These are phyloP conservation scores for Drosophila lacicola DNA, from an alignment of 2,888 invertebrate species.

Conservation along the genomic window DNA sequence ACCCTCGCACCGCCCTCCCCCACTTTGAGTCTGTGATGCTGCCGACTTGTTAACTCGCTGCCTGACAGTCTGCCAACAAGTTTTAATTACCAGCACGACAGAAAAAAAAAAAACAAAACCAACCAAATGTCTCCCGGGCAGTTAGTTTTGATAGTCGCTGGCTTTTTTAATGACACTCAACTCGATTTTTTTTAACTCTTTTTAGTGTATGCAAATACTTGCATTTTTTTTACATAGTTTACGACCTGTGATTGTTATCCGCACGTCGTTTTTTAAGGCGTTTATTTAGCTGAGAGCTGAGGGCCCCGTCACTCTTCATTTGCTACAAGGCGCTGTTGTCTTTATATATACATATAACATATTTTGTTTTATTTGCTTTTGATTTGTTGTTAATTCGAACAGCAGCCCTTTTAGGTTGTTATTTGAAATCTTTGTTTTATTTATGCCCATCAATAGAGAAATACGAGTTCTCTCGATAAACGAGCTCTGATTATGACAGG, in stretches of 20 bases:
- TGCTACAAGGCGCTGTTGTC: background rate
- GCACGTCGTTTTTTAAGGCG: conserved; percentile 39
- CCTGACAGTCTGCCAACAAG: conserved; percentile 80
- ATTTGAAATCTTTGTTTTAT: conserved; percentile 3
- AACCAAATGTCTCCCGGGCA: conserved; percentile 50
- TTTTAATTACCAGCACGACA: conserved; percentile 71
- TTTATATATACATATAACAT: conserved; percentile 1
- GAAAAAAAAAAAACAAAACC: conserved; percentile 27
- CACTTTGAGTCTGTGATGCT: conserved; percentile 56
- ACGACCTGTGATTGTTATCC: conserved; percentile 67
- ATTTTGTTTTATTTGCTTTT: conserved; percentile 47
- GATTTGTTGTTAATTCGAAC: conserved; percentile 70
- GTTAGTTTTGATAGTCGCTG: conserved; percentile 74
- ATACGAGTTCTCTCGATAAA: conserved; percentile 29
- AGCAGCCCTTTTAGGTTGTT: conserved; percentile 21
- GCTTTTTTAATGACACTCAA: conserved; percentile 68
- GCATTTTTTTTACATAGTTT: conserved; percentile 56
- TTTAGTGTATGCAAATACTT: conserved; percentile 46
- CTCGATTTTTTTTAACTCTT: conserved; percentile 26
- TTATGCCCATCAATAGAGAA: conserved; percentile 15
- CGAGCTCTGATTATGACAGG: conserved; percentile 46
- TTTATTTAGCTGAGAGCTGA: conserved; percentile 12
- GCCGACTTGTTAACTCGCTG: conserved; percentile 80
- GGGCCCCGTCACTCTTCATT: conserved; percentile 36
- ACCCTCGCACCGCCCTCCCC: background rate